Evolutionary conservation across 1,140 invertebrate species (phyloP), one percentile per base, ranked within the genome.

Genomic region (Drosophila santomea): DNA sequence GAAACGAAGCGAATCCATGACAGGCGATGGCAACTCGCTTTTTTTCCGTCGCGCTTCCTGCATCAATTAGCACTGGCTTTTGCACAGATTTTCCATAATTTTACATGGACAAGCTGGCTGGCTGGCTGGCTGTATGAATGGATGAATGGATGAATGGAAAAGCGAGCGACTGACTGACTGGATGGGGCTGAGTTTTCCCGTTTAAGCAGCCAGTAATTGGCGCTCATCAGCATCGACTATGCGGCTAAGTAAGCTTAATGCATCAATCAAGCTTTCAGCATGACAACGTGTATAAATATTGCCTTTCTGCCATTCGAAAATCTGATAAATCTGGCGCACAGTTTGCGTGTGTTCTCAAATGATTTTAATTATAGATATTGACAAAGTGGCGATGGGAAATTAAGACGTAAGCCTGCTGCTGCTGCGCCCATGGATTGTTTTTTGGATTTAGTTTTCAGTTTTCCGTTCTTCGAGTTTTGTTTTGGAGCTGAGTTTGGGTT

Each of bases 341-440:
- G 71, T 14, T 88, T 86, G 83, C 83, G 83, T 86, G 83, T 83
- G 84, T 86, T 86, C 84, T 83, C 79, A 56, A 78, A 64, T 43
- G 83, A 86, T 86, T 86, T 86, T 86, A 86, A 86, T 86, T 86
- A 86, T 86, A 86, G 83, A 86, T 86, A 88, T 79, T 63, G 67
- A 85, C 58, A 86, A 63, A 74, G 73, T 61, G 74, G 59, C 74
- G 64, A 78, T 82, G 66, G 39, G 83, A 86, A 88, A 86, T 86
- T 82, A 79, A 86, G 82, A 82, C 83, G 83, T 86, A 75, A 69
- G 44, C 11, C 77, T 58, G 17, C 41, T 15, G 41, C 41, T 43
- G 74, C 74, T 64, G 74, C 74, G 72, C 69, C 72, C 61, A 82
- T 74, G 61, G 56, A 75, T 86, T 85, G 73, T 64, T 45, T 74